Evolutionary conservation across 1,140 invertebrate species (phyloP).

Genomic region (Colletes latitarsis): DNA sequence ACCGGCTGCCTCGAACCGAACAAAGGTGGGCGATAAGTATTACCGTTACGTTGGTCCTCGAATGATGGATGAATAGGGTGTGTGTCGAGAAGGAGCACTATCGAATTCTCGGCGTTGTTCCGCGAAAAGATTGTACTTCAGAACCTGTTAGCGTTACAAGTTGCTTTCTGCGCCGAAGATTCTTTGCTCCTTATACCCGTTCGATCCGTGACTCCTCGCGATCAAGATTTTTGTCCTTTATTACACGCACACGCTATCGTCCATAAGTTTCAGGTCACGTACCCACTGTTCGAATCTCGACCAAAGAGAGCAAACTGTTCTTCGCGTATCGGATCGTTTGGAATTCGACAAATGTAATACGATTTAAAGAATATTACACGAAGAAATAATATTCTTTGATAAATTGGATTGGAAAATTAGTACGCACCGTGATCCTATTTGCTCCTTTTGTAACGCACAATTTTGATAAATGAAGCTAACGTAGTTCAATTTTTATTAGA

Average conservation of each 20-base stretch:
- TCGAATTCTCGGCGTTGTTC: constrained; percentile 26
- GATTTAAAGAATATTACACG: no score
- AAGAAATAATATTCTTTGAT: no score
- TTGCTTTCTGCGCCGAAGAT: not conserved
- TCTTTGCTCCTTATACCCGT: not conserved
- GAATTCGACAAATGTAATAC: no score
- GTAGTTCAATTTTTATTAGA: no score
- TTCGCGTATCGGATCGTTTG: no score
- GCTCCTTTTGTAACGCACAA: no score
- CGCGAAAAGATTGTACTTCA: constrained; percentile 43
- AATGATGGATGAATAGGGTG: constrained; percentile 64
- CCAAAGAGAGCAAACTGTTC: no score
- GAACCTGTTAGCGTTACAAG: constrained; percentile 1
- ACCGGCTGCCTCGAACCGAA: constrained; percentile 30
- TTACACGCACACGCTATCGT: not conserved
- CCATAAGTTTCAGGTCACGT: no score
- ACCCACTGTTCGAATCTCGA: no score
- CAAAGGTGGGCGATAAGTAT: constrained; percentile 62
- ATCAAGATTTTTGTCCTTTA: constrained; percentile 7
- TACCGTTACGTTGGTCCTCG: constrained; percentile 59
- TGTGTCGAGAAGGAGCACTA: constrained; percentile 50
- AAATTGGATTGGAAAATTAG: no score
- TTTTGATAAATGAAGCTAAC: no score
- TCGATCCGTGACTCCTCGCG: not conserved
- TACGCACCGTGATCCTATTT: no score